Evolutionary conservation across 2,888 invertebrate species (phyloP).

Genomic region (Nomada fabriciana): DNA sequence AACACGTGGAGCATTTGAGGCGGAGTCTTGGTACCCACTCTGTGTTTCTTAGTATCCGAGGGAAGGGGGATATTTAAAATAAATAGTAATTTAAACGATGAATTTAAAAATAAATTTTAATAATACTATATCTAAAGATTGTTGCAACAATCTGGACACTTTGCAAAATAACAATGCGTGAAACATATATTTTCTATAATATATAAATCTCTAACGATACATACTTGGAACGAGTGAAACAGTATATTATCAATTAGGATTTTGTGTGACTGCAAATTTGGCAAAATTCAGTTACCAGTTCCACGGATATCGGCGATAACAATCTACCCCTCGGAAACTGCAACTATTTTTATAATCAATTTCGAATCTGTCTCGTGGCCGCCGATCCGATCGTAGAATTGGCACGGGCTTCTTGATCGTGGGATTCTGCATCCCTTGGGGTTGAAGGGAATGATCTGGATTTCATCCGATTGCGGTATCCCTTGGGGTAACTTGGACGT

Average conservation of each 20-base stretch:
- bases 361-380: slow-evolving; percentile 53
- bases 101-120: too few species aligned
- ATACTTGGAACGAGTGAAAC: neutral
- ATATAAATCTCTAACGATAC: neutral
- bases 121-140: too few species aligned
- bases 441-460: slow-evolving; percentile 77
- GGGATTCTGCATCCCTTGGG: slow-evolving; percentile 67
- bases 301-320: slow-evolving; percentile 79
- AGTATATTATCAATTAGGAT: neutral
- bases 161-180: neutral
- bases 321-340: slow-evolving; percentile 66
- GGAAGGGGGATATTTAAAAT: too few species aligned
- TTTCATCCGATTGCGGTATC: slow-evolving; percentile 73
- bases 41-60: neutral
- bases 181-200: neutral
- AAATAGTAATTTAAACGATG: too few species aligned
- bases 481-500: slow-evolving; percentile 74
- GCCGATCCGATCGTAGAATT: slow-evolving; percentile 56
- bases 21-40: neutral
- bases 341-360: slow-evolving; percentile 65
- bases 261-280: slow-evolving; percentile 6
- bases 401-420: slow-evolving; percentile 61
- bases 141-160: too few species aligned
- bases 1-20: neutral
- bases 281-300: slow-evolving; percentile 58